These are phyloP conservation scores for Drosophila suboccidentalis DNA, from an alignment of 2,888 invertebrate species.

Conservation along the genomic window DNA sequence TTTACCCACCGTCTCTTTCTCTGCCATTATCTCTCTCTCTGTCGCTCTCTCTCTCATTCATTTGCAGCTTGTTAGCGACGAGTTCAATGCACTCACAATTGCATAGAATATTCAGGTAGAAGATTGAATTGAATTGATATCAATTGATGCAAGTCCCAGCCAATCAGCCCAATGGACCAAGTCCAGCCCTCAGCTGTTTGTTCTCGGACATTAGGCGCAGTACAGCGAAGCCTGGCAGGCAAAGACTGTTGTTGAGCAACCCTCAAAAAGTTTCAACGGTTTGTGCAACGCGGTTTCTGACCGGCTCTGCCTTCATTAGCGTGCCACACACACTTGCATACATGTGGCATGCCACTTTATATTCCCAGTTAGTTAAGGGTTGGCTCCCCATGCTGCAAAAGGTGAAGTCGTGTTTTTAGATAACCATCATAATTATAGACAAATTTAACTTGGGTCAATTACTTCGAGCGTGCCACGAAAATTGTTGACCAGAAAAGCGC, in stretches of 20 bases:
- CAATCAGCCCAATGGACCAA: slow-evolving; percentile 42
- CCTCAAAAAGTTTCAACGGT: slow-evolving; percentile 28
- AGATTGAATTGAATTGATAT: slow-evolving; percentile 45
- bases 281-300: slow-evolving; percentile 1
- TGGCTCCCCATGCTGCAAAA: slow-evolving; percentile 19
- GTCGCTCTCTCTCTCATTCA: not conserved
- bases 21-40: not conserved
- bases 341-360: slow-evolving; percentile 11
- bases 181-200: slow-evolving; percentile 39
- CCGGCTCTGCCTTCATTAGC: slow-evolving; percentile 33
- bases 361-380: slow-evolving; percentile 42
- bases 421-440: slow-evolving; percentile 37
- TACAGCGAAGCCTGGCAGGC: slow-evolving; percentile 45
- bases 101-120: slow-evolving; percentile 31
- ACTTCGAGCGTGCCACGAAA: slow-evolving; percentile 5
- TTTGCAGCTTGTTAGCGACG: slow-evolving; percentile 21
- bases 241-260: slow-evolving; percentile 29
- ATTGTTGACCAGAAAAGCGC: slow-evolving; percentile 4
- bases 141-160: slow-evolving; percentile 35
- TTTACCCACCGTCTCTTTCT: not conserved
- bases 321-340: slow-evolving; percentile 15
- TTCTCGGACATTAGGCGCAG: slow-evolving; percentile 6
- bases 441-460: slow-evolving; percentile 21
- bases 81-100: slow-evolving; percentile 57
- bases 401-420: slow-evolving; percentile 22